Conservation (phyloP, 2,113 vertebrate species). For the Ochotona curzoniae region DNA sequence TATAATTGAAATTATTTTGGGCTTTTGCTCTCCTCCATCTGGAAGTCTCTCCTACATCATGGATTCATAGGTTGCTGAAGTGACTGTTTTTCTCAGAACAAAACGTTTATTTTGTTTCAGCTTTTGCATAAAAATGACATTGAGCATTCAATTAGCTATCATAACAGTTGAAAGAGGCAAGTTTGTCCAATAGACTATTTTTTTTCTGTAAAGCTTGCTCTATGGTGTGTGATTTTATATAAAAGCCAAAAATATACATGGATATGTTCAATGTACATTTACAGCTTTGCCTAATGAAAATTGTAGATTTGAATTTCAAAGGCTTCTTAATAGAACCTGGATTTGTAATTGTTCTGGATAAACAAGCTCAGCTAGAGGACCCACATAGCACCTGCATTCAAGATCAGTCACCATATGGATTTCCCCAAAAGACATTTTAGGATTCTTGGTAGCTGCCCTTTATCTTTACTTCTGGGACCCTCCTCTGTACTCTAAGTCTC, state of each 20-base stretch:
- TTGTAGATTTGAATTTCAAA: background rate
- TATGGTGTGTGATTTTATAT: background rate
- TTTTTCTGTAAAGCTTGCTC: background rate
- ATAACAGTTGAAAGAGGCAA: background rate
- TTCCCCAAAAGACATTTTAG: background rate
- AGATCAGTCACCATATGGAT: background rate
- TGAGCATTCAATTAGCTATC: background rate
- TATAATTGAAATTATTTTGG: background rate
- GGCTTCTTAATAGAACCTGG: background rate
- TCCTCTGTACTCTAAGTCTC: background rate
- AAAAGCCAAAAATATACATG: background rate
- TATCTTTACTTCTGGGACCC: background rate
- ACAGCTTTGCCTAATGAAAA: background rate
- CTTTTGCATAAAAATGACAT: background rate
- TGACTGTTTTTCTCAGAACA: background rate
- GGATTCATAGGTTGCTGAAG: background rate
- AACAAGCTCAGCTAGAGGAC: background rate
- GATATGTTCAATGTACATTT: background rate
- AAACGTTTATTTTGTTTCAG: background rate
- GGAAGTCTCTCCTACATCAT: background rate
- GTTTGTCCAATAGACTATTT: background rate
- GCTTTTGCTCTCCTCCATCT: background rate
- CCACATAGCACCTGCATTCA: background rate
- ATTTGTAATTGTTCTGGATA: background rate
- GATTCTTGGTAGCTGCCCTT: background rate